These are phyloP conservation scores for Agapostemon virescens DNA, from an alignment of 2,888 invertebrate genomes.

Conservation along the genomic window DNA sequence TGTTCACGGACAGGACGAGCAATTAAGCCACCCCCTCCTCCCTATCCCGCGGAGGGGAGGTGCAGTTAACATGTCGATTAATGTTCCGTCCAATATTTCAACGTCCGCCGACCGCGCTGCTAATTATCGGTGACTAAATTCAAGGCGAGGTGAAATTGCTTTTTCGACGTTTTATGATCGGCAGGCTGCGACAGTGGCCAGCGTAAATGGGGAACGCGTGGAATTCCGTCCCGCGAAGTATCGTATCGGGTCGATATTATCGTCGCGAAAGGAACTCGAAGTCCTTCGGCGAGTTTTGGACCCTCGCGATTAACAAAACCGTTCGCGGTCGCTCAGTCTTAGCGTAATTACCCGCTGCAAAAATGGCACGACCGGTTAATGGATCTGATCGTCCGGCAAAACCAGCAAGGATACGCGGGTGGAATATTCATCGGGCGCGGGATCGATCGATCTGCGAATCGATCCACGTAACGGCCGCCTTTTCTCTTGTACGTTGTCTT, in stretches of 20 bases:
- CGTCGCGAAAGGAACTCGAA: slow-evolving; percentile 29
- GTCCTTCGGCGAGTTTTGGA: slow-evolving; percentile 33
- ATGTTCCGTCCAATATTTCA: slow-evolving; percentile 21
- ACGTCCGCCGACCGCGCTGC: slow-evolving; percentile 17
- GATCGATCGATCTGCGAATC: slow-evolving; percentile 18
- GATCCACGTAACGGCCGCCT: slow-evolving; percentile 3
- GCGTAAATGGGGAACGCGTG: slow-evolving; percentile 8
- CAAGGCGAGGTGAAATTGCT: slow-evolving; percentile 33
- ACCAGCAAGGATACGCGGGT: slow-evolving; percentile 11
- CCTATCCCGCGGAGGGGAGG: background rate
- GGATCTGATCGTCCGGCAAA: slow-evolving; percentile 33
- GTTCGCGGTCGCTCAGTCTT: background rate
- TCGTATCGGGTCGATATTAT: slow-evolving; percentile 14
- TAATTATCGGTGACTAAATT: slow-evolving; percentile 38
- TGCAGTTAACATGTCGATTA: slow-evolving; percentile 34
- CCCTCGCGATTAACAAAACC: slow-evolving; percentile 27
- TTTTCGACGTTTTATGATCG: slow-evolving; percentile 39
- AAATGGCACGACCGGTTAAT: slow-evolving; percentile 43
- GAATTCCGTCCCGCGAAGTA: background rate
- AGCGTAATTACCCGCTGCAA: slow-evolving; percentile 33
- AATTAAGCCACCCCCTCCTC: too few species aligned
- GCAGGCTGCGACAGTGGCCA: background rate
- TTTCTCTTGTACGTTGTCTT: slow-evolving; percentile 6
- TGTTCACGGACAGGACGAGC: background rate
- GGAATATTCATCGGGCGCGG: background rate